These are phyloP conservation scores for Apotomis capreana DNA, from an alignment of 2,888 invertebrate species.

Conservation along the genomic window DNA sequence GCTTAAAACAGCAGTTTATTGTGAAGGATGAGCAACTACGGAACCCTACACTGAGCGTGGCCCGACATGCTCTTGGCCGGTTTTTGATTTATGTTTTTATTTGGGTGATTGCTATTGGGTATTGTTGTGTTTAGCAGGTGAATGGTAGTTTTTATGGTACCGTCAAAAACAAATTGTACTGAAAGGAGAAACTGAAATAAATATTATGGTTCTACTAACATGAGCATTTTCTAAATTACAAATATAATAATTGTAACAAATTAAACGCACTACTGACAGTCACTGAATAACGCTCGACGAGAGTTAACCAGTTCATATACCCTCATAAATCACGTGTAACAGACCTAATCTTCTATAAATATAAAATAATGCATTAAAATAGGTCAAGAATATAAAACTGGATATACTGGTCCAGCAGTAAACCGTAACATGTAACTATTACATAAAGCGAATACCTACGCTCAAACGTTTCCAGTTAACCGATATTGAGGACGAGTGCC, in stretches of 20 bases:
- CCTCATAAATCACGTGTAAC: not conserved
- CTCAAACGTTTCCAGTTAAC: constrained; percentile 37
- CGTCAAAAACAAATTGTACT: no score
- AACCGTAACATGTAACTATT: constrained; percentile 31
- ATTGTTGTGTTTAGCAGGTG: no score
- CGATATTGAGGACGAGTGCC: constrained; percentile 54
- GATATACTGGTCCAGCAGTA: constrained; percentile 20
- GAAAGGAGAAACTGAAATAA: no score
- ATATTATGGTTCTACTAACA: no score
- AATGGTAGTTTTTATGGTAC: no score
- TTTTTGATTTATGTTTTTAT: not conserved
- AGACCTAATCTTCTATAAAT: not conserved
- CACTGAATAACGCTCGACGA: no score
- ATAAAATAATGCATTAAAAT: constrained; percentile 9
- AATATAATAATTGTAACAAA: not conserved
- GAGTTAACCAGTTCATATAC: not conserved
- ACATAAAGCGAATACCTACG: constrained; percentile 26
- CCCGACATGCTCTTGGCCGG: no score
- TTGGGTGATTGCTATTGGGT: no score
- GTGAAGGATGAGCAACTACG: no score
- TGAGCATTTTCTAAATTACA: no score
- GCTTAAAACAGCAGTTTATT: no score
- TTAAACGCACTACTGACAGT: not conserved
- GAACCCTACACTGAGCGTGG: no score
- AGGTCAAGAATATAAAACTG: constrained; percentile 26